A percentile compares a stretch with the other conserved stretches of the same genome.
Evolutionary conservation across 1,140 invertebrate genomes (phyloP).

Genomic region (Octopus sinensis): DNA sequence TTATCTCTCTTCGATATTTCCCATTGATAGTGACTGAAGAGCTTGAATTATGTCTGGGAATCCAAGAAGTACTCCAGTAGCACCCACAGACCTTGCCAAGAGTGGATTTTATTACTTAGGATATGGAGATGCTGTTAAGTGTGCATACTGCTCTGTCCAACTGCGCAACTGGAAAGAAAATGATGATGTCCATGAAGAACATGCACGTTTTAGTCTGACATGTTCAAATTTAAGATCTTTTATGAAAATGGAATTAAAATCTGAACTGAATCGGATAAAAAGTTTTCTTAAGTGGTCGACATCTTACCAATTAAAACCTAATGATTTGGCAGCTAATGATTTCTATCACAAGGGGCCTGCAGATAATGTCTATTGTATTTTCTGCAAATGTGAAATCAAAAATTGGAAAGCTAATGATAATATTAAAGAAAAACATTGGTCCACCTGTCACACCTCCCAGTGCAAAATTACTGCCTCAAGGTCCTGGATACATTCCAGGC

Average conservation of each 20-base stretch:
- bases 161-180: conserved; percentile 46
- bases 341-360: conserved; percentile 66
- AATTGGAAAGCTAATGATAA: conserved; percentile 72
- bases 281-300: conserved; percentile 72
- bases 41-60: too few relatives aligned
- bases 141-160: background rate
- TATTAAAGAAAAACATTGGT: conserved; percentile 73
- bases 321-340: conserved; percentile 74
- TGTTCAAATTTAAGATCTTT: conserved; percentile 60
- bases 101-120: conserved; percentile 2
- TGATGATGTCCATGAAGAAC: conserved; percentile 73
- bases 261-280: conserved; percentile 55
- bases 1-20: too few relatives aligned
- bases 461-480: too few relatives aligned
- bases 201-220: conserved; percentile 66
- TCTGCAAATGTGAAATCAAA: conserved; percentile 70
- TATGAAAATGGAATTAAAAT: conserved; percentile 24
- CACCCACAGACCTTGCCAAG: background rate
- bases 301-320: conserved; percentile 67
- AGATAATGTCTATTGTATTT: conserved; percentile 77
- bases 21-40: too few relatives aligned
- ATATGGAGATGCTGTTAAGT: background rate
- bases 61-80: background rate
- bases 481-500: too few relatives aligned
- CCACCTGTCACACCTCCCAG: conserved; percentile 66